Base-by-base conservation (phyloP, 2,797 vertebrate species). In the Alcedo atthis region DNA sequence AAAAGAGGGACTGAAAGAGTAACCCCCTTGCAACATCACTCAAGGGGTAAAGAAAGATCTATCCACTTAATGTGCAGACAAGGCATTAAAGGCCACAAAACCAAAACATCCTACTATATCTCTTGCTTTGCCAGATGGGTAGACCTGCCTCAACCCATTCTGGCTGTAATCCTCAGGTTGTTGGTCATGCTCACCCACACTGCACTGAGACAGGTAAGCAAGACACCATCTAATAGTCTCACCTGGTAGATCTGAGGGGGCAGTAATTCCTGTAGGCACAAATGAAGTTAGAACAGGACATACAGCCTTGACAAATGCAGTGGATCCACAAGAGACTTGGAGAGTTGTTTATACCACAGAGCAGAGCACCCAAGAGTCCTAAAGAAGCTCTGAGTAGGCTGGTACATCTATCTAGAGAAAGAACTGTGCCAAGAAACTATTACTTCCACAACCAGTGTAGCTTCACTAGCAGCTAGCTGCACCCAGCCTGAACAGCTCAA, bases 401-500 rank as follows among this genome's bases (percentile, higher is more conserved):
- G 30, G 5, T 30, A 5, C 8, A 63, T 13, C 37, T 53, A 77
- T 14, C 26, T 17, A 70, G 8, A 11, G 19, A 42, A 87, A 61
- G 35, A 28, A 61, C 62, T 4, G 1, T 26, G 5, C 16, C 13
- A 85, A 90, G 28, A 75, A 92, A 78, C 4, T 7, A 22, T 2
- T 0, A 0, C 21, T 32, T 71, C 12, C 7, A 40, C 40, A 32
- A 28, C 8, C 28, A 76, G 32, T 13, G 19, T 1, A 85, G 1
- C 32, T 80, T 73, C 24, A 11, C 28, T 74, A 40, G 40, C 67
- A 87, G 59, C 12, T n/a, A 37, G n/a, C 22, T 62, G 40, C 46
- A 62, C 24, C 9, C 32, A 43, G 3, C 7, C 16, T 35, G 24
- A 32, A 7, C 19, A 14, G 46, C 53, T 79, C 57, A 81, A 45